Conservation (phyloP, 2,113 vertebrate species). For the Engraulis encrasicolus region DNA sequence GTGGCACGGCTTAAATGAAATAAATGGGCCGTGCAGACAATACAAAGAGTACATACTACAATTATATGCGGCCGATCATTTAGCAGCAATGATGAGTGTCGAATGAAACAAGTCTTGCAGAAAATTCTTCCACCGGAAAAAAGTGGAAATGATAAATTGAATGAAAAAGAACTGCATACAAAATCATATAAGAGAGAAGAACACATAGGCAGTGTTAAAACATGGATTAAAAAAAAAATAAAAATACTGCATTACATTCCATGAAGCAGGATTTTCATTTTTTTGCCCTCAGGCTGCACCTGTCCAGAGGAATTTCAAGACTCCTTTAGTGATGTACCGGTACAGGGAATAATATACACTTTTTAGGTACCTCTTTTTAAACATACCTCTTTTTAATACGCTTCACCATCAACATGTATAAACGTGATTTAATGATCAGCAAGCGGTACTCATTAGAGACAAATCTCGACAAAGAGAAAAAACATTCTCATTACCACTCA, state of each 20-base stretch:
- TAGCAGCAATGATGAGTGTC: slow-evolving; percentile 1
- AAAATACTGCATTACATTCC: neutral
- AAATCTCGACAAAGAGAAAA: too few relatives aligned
- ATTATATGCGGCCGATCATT: slow-evolving; percentile 32
- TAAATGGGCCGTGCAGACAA: slow-evolving; percentile 35
- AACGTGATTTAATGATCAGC: too few relatives aligned
- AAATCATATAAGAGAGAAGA: too few relatives aligned
- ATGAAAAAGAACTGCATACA: neutral
- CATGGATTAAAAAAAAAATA: too few relatives aligned
- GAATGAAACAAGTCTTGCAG: slow-evolving; percentile 4
- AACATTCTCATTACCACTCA: too few relatives aligned
- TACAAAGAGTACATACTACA: slow-evolving; percentile 28
- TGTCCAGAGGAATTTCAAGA: neutral
- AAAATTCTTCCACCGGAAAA: neutral
- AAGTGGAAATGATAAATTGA: neutral
- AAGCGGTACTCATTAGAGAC: too few relatives aligned
- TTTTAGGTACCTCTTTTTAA: too few relatives aligned
- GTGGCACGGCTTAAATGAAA: slow-evolving; percentile 4
- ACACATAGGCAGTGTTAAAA: too few relatives aligned
- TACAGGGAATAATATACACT: neutral
- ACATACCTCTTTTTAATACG: too few relatives aligned
- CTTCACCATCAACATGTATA: too few relatives aligned
- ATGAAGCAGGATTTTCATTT: neutral
- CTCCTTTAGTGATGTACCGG: neutral
- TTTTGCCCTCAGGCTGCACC: neutral